These are phyloP conservation scores for sheep (Ovis aries) DNA, from an alignment of 2,113 vertebrate species.

Conservation along the genomic window DNA sequence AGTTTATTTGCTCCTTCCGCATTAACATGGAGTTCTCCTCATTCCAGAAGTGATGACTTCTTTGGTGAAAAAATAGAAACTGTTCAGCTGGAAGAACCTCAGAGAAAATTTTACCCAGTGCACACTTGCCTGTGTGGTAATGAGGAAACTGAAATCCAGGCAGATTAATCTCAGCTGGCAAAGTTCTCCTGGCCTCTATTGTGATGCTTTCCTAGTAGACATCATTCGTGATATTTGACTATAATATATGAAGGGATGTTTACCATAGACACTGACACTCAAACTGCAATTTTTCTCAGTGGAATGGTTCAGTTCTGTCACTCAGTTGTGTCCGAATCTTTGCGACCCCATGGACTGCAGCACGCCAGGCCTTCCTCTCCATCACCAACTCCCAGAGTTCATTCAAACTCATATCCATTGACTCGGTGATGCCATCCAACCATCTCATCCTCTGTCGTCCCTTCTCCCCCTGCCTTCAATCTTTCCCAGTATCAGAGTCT, in stretches of 20 bases:
- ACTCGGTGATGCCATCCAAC: not conserved
- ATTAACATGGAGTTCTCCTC: not conserved
- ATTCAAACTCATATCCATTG: not conserved
- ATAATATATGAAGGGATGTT: not conserved
- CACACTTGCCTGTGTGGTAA: not conserved
- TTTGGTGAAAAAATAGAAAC: not conserved
- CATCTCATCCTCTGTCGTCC: not conserved
- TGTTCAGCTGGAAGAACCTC: not conserved
- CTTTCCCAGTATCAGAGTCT: not conserved
- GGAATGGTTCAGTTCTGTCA: not conserved
- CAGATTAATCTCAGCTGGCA: not conserved
- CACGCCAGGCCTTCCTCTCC: not conserved
- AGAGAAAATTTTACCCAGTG: not conserved
- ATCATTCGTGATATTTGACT: not conserved
- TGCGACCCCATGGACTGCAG: not conserved
- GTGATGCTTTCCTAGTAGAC: not conserved
- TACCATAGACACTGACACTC: not conserved
- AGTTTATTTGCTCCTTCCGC: not conserved
- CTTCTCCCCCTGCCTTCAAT: not conserved
- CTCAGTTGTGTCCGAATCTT: not conserved
- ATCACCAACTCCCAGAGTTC: not conserved
- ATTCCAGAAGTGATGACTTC: not conserved
- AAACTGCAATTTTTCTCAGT: not conserved
- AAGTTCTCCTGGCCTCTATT: not conserved
- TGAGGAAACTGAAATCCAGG: not conserved